phyloP scores from a whole-genome alignment of 2,888 invertebrate genomes.

The Pristionchus maxplancki region DNA sequence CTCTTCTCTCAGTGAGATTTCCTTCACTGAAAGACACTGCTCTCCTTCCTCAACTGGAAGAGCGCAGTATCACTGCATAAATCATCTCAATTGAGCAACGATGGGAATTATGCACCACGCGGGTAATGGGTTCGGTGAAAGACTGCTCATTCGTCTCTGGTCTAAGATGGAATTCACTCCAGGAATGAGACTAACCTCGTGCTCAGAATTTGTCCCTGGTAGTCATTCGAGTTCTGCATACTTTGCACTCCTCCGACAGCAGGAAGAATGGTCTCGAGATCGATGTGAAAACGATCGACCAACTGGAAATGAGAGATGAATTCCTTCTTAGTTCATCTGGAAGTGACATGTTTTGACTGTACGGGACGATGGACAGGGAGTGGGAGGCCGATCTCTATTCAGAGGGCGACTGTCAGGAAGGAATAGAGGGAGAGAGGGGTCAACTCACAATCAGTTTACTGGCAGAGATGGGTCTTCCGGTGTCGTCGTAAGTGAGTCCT shows the following conservation, averaged over 20 bases:
- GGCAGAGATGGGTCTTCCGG: constrained; percentile 28
- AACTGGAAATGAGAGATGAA: constrained; percentile 18
- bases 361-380: neutral
- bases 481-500: constrained; percentile 43
- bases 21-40: neutral
- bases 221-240: constrained; percentile 35
- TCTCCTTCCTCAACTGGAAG: neutral
- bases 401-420: neutral
- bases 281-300: constrained; percentile 40
- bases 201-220: neutral
- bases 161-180: neutral
- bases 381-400: neutral
- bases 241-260: constrained; percentile 45
- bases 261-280: constrained; percentile 45
- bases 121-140: constrained; percentile 1
- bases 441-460: constrained; percentile 18
- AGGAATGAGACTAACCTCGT: constrained; percentile 11
- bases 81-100: neutral
- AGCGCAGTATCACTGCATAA: constrained; percentile 1
- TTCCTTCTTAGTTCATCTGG: neutral
- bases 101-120: constrained; percentile 16
- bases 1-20: neutral
- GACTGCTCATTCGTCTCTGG: neutral
- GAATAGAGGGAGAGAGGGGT: neutral
- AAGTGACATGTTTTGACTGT: neutral